phyloP scores from a whole-genome alignment of 2,113 vertebrate genomes.

The Zosterops japonicus region DNA sequence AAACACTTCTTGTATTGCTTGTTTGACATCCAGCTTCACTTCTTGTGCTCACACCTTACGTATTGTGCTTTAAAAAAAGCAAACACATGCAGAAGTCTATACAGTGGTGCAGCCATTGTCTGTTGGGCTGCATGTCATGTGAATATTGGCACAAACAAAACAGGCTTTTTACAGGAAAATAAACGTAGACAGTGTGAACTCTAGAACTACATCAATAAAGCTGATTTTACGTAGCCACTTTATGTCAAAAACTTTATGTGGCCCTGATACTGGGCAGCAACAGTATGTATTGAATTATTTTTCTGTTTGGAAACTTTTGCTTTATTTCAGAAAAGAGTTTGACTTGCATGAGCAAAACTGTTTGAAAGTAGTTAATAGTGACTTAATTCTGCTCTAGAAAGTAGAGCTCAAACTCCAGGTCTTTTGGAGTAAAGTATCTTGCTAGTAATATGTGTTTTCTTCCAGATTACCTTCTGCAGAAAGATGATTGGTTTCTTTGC shows the following conservation, averaged over 20 bases:
- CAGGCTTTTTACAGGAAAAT: neutral
- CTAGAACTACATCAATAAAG: neutral
- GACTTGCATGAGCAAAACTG: neutral
- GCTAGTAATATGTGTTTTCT: neutral
- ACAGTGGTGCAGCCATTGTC: neutral
- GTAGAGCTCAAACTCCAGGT: neutral
- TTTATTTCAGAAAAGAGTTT: neutral
- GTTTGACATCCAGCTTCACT: neutral
- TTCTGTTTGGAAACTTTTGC: neutral
- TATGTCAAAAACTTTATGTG: neutral
- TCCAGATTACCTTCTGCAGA: neutral
- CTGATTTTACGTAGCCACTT: neutral
- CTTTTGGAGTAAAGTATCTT: neutral
- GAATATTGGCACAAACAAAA: neutral
- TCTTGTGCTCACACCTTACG: neutral
- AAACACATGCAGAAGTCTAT: accelerated
- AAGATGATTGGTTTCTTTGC: neutral
- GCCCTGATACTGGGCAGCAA: neutral
- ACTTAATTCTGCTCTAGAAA: neutral
- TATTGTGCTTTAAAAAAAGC: neutral
- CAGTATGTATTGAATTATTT: neutral
- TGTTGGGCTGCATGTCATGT: neutral
- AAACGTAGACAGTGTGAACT: neutral
- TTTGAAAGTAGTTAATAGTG: neutral
- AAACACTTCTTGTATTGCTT: neutral